A percentile compares a stretch with the other conserved stretches of the same genome.
phyloP scores from a whole-genome alignment of 1,140 invertebrate genomes.

The Eueides isabella region DNA sequence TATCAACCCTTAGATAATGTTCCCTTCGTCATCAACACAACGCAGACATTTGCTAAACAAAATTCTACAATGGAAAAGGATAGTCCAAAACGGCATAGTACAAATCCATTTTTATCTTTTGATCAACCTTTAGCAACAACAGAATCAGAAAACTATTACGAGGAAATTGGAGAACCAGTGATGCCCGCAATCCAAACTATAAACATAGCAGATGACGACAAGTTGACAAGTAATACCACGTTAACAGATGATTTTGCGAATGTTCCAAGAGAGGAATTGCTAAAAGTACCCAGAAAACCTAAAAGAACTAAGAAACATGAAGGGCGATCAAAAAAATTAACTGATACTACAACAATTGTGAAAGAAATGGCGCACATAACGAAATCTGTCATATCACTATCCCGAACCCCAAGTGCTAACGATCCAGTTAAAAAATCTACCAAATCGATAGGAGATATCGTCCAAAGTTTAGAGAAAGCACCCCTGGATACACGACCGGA shows the following conservation, averaged over 20 bases:
- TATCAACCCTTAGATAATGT: conserved; percentile 71
- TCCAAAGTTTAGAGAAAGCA: conserved; percentile 55
- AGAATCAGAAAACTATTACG: conserved; percentile 71
- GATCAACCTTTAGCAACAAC: conserved; percentile 45
- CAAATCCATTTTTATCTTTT: conserved; percentile 45
- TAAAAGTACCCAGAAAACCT: conserved; percentile 67
- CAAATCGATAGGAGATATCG: conserved; percentile 50
- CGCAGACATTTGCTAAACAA: conserved; percentile 44
- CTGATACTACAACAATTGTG: conserved; percentile 29
- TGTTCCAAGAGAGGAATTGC: conserved; percentile 60
- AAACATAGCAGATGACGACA: conserved; percentile 69
- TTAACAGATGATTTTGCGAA: conserved; percentile 51
- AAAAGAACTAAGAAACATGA: conserved; percentile 61
- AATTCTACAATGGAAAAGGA: conserved; percentile 24
- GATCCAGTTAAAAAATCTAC: conserved; percentile 49
- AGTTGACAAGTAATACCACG: conserved; percentile 56
- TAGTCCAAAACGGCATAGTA: conserved; percentile 37
- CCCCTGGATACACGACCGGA: conserved; percentile 37
- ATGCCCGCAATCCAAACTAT: conserved; percentile 19
- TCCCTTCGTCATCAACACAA: conserved; percentile 63
- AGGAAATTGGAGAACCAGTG: conserved; percentile 70
- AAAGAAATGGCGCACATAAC: conserved; percentile 60
- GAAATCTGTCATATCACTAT: conserved; percentile 67
- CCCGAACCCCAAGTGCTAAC: conserved; percentile 65
- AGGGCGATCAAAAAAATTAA: conserved; percentile 26